These are phyloP conservation scores for Calvadosia cruxmelitensis DNA, from an alignment of 30 jellyfish, hydroid and myxozoan species.

Conservation along the genomic window DNA sequence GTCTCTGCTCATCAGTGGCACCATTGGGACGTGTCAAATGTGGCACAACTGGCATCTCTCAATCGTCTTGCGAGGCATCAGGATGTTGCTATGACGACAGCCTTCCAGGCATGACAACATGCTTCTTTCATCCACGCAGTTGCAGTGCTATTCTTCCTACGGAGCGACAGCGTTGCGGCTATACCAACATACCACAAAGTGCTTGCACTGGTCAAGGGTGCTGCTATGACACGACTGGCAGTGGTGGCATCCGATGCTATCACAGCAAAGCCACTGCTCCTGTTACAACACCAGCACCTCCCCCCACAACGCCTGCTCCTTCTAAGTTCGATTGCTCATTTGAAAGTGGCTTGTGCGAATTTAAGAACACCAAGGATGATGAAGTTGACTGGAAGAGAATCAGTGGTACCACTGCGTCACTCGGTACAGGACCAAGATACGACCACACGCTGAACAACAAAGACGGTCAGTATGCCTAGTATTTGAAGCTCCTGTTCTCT, in stretches of 20 bases:
- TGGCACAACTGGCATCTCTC: slow-evolving; percentile 58
- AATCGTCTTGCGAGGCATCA: slow-evolving; percentile 53
- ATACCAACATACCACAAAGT: slow-evolving; percentile 20
- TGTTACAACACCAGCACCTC: slow-evolving; percentile 35
- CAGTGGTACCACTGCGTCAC: slow-evolving; percentile 71
- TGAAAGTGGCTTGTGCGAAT: slow-evolving; percentile 73
- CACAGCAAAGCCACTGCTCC: slow-evolving; percentile 45
- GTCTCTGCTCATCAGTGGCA: slow-evolving; percentile 70
- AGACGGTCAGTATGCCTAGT: slow-evolving; percentile 60
- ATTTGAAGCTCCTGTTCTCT: no score
- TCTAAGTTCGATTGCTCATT: slow-evolving; percentile 78
- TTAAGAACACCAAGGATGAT: slow-evolving; percentile 43
- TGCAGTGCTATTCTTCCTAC: slow-evolving; percentile 66
- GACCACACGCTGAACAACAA: slow-evolving; percentile 85
- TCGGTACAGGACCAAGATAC: slow-evolving; percentile 72
- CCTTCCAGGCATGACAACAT: slow-evolving; percentile 45
- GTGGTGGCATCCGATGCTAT: slow-evolving; percentile 55
- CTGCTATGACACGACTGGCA: slow-evolving; percentile 51
- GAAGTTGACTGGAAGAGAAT: slow-evolving; percentile 76
- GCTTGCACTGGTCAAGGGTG: slow-evolving; percentile 83
- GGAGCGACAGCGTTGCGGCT: slow-evolving; percentile 69
- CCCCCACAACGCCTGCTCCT: slow-evolving; percentile 85
- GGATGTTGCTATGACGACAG: slow-evolving; percentile 96
- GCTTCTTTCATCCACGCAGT: slow-evolving; percentile 84
- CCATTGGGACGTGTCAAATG: slow-evolving; percentile 85